A percentile compares a stretch with the other conserved stretches of the same genome.
phyloP scores from a whole-genome alignment of 2,888 invertebrate genomes.

The Andrena bicolor region DNA sequence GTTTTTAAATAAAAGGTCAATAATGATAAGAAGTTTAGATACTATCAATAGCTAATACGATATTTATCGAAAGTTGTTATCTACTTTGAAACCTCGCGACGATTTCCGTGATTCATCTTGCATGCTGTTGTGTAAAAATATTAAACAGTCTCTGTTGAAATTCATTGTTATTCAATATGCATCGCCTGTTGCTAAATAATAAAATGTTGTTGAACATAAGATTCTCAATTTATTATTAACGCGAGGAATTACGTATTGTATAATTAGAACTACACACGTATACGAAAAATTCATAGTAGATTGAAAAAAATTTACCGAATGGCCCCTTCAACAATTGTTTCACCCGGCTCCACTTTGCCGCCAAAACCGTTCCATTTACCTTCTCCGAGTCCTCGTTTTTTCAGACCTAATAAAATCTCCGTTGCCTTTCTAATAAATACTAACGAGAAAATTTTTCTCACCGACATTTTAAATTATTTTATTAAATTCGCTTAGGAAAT shows the following conservation, averaged over 20 bases:
- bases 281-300: neutral
- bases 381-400: constrained; percentile 90
- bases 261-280: neutral
- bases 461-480: constrained; percentile 17
- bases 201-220: constrained; percentile 73
- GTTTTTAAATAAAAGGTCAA: constrained; percentile 5
- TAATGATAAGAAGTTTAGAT: neutral
- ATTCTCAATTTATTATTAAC: neutral
- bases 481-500: neutral
- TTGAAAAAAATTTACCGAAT: constrained; percentile 84
- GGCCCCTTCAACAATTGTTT: constrained; percentile 88
- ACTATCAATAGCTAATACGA: neutral
- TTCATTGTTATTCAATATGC: constrained; percentile 72
- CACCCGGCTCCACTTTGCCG: constrained; percentile 90
- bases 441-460: constrained; percentile 83
- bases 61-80: neutral
- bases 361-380: constrained; percentile 93
- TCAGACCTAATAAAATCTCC: constrained; percentile 88
- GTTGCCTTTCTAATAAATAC: constrained; percentile 85
- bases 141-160: constrained; percentile 48
- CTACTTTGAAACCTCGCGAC: neutral
- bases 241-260: neutral
- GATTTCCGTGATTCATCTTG: constrained; percentile 40
- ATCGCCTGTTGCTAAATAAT: constrained; percentile 72
- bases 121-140: constrained; percentile 30